Evolutionary conservation across 35 echinoderm and acorn worm species (phyloP).

Genomic region (Heliocidaris erythrogramma): DNA sequence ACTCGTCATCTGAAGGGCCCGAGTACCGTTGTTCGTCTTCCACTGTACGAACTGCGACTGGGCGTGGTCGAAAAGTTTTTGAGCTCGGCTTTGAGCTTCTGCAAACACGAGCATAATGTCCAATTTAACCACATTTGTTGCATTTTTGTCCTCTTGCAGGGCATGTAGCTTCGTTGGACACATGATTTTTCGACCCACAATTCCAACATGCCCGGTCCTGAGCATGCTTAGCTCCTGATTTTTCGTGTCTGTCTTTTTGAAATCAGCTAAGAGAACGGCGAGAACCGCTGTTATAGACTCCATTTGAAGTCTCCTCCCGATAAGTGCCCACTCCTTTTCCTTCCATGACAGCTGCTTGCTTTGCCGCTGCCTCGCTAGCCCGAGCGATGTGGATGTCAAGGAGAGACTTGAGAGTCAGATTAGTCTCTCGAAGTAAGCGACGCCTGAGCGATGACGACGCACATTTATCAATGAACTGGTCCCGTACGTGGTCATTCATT

Average conservation of each 20-base stretch:
- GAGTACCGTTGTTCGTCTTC: too few species aligned
- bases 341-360: background rate
- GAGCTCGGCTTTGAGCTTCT: background rate
- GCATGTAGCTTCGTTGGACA: background rate
- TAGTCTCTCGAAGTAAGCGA: background rate
- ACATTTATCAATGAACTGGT: background rate
- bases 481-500: background rate
- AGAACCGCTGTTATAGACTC: too few species aligned
- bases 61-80: too few species aligned
- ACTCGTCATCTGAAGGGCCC: background rate
- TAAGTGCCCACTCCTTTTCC: background rate
- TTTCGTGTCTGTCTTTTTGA: background rate
- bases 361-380: background rate
- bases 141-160: constrained; percentile 11
- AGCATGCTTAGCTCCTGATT: background rate
- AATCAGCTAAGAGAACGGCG: too few species aligned
- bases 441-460: background rate
- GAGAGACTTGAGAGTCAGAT: background rate
- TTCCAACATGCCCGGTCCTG: background rate
- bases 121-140: background rate
- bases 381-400: background rate
- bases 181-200: background rate
- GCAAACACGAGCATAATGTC: constrained; percentile 16
- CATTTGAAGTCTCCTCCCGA: too few species aligned
- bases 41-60: too few species aligned